Conservation (phyloP, 2,888 invertebrate genomes). For the Acleris literana region DNA sequence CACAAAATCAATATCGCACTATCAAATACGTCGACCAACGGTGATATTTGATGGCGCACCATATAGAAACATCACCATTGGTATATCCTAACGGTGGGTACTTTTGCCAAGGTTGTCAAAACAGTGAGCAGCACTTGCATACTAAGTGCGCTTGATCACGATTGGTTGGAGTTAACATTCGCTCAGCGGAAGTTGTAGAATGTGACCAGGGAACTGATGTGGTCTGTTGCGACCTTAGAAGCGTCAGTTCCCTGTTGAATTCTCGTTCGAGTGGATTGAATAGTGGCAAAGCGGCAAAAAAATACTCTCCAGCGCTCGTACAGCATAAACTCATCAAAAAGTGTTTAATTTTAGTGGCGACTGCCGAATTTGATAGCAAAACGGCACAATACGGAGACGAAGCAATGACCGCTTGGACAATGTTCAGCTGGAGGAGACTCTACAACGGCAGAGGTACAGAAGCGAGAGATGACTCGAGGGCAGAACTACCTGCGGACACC, state of each 20-base stretch:
- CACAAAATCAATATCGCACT: constrained; percentile 39
- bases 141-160: constrained; percentile 54
- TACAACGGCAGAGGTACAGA: constrained; percentile 67
- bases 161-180: constrained; percentile 60
- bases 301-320: background rate
- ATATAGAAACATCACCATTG: too few species aligned
- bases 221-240: constrained; percentile 52
- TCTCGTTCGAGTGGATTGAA: constrained; percentile 63
- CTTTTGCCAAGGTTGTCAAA: constrained; percentile 64
- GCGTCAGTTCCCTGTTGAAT: constrained; percentile 64
- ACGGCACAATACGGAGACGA: constrained; percentile 81
- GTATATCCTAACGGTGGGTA: constrained; percentile 69
- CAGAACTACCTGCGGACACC: constrained; percentile 74
- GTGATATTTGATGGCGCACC: constrained; percentile 51
- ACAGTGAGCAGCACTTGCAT: constrained; percentile 53
- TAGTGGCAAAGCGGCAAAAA: constrained; percentile 33
- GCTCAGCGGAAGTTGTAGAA: constrained; percentile 71
- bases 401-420: constrained; percentile 81
- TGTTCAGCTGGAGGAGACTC: constrained; percentile 79
- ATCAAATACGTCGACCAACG: constrained; percentile 53
- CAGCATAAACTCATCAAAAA: too few species aligned
- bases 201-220: constrained; percentile 74
- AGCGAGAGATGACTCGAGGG: constrained; percentile 60
- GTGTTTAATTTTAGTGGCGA: background rate
- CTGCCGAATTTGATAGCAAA: constrained; percentile 46